These are phyloP conservation scores for Sarcophaga peregrina DNA, from an alignment of 1,140 invertebrate genomes.

Conservation along the genomic window DNA sequence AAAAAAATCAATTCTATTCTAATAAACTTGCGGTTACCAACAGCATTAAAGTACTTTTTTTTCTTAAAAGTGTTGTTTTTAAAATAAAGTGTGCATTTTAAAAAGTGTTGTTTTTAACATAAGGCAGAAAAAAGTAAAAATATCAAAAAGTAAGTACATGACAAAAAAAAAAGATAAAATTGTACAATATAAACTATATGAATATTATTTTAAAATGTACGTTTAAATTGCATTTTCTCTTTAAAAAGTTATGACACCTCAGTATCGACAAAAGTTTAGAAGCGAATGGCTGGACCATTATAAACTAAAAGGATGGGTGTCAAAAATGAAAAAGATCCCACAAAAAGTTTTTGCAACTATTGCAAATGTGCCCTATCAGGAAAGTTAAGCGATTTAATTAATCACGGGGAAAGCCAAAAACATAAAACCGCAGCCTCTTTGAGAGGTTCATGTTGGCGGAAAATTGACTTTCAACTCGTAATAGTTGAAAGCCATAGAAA, in stretches of 20 bases:
- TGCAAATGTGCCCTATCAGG: neutral
- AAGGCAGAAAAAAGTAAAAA: too few relatives aligned
- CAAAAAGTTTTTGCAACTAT: conserved; percentile 3
- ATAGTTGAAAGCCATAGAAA: neutral
- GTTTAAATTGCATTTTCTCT: neutral
- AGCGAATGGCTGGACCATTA: neutral
- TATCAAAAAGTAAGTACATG: too few relatives aligned
- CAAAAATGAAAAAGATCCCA: neutral
- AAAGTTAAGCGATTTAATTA: neutral
- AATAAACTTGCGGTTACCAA: too few relatives aligned
- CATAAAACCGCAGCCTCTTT: conserved; percentile 8
- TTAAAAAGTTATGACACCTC: neutral
- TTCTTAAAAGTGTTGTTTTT: too few relatives aligned
- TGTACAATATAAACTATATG: too few relatives aligned
- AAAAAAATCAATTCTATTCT: too few relatives aligned
- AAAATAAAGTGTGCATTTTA: too few relatives aligned
- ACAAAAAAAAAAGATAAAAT: too few relatives aligned
- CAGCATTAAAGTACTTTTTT: too few relatives aligned
- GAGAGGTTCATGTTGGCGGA: neutral
- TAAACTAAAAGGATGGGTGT: neutral
- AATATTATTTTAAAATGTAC: neutral
- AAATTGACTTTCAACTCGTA: neutral
- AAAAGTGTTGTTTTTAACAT: too few relatives aligned
- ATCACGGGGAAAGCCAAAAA: conserved; percentile 3
- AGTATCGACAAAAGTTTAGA: neutral